Percentiles rank a stretch among this genome's conserved stretches.
Evolutionary conservation across 2,113 vertebrate species (phyloP).

Genomic region (Eonycteris spelaea): DNA sequence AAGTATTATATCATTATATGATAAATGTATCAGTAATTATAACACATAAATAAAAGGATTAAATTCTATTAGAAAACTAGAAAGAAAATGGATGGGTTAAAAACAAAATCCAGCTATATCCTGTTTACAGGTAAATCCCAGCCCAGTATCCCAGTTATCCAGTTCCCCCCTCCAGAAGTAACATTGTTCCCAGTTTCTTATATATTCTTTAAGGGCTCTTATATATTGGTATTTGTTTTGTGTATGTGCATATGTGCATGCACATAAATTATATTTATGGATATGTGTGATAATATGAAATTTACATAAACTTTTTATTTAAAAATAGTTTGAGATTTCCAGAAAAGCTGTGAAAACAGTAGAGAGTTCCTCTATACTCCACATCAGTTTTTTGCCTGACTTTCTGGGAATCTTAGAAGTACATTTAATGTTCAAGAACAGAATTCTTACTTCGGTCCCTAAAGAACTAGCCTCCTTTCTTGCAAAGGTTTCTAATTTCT

Average conservation of each 20-base stretch:
- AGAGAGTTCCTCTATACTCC: background rate
- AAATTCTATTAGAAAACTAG: background rate
- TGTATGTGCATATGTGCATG: accelerated
- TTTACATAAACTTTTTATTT: background rate
- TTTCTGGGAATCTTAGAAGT: background rate
- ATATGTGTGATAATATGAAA: too few relatives aligned
- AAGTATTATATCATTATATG: background rate
- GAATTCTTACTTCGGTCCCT: background rate
- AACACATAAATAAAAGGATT: background rate
- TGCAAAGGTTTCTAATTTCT: background rate
- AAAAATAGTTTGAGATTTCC: background rate
- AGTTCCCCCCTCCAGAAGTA: background rate
- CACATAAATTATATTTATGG: background rate
- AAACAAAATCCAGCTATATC: background rate
- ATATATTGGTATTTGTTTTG: too few relatives aligned
- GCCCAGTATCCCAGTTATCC: background rate
- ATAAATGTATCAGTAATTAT: background rate
- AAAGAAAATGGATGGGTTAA: background rate
- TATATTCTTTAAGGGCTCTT: background rate
- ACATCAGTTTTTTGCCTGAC: background rate
- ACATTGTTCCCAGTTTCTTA: background rate
- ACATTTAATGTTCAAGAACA: background rate
- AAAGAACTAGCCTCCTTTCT: background rate
- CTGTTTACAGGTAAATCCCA: background rate
- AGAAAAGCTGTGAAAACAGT: background rate